These are phyloP conservation scores for Odontothrips loti DNA, from an alignment of 2,888 invertebrate genomes.

Conservation along the genomic window DNA sequence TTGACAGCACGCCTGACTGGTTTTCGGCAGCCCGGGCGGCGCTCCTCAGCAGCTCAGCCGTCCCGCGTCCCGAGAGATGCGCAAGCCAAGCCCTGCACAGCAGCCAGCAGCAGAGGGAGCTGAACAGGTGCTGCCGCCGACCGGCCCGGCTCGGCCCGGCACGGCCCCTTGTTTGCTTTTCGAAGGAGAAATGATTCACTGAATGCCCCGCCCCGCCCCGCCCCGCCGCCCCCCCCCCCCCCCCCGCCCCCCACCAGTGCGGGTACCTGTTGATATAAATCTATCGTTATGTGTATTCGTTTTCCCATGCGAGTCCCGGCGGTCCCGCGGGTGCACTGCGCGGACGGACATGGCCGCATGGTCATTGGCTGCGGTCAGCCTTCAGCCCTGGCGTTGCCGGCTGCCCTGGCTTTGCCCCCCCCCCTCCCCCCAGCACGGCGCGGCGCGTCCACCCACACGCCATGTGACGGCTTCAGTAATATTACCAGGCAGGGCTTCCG, in stretches of 20 bases:
- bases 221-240: not conserved
- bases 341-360: no score
- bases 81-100: not conserved
- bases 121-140: not conserved
- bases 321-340: conserved; percentile 6
- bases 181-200: conserved; percentile 15
- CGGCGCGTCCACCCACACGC: no score
- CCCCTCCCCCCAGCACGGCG: no score
- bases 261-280: conserved; percentile 17
- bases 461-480: no score
- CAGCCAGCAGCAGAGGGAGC: not conserved
- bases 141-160: not conserved
- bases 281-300: not conserved
- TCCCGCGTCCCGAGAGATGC: not conserved
- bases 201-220: not conserved
- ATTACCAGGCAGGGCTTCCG: no score
- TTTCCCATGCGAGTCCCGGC: conserved; percentile 7
- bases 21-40: not conserved
- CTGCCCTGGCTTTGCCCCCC: no score
- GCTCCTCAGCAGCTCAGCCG: not conserved
- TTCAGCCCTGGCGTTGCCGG: no score
- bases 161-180: not conserved
- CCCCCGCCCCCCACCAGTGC: not conserved
- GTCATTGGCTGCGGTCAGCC: no score
- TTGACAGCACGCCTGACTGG: conserved; percentile 7